Percentiles rank a stretch among this genome's conserved stretches.
Conservation (phyloP, 2,888 invertebrate genomes). For the Luperina testacea region DNA sequence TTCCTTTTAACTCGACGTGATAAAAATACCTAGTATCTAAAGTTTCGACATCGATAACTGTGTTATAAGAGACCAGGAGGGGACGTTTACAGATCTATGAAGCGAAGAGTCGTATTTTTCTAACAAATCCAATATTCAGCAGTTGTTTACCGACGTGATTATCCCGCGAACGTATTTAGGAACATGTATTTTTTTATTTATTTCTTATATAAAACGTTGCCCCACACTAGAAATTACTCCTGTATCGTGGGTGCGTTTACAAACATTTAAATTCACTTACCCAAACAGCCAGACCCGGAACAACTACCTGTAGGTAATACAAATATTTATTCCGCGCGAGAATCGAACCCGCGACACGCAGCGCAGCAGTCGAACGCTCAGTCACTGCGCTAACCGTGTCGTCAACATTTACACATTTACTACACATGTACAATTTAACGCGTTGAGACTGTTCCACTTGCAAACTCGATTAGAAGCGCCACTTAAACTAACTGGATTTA, state of each 20-base stretch:
- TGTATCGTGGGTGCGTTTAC: no score
- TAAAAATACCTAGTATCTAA: neutral
- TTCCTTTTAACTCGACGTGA: neutral
- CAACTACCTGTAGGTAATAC: no score
- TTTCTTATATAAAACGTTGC: no score
- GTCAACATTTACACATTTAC: no score
- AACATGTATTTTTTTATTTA: no score
- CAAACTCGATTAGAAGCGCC: slow-evolving; percentile 58
- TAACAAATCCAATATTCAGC: slow-evolving; percentile 3
- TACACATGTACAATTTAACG: slow-evolving; percentile 54
- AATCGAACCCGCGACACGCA: no score
- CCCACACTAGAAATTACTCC: no score
- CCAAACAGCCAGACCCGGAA: no score
- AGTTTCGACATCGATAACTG: neutral
- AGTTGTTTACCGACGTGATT: slow-evolving; percentile 24
- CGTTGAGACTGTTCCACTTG: slow-evolving; percentile 45
- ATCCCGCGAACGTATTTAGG: slow-evolving; percentile 16
- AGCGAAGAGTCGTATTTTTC: neutral
- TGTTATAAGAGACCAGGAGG: neutral
- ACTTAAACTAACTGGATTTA: slow-evolving; percentile 54
- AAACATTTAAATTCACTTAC: no score
- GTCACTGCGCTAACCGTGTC: no score
- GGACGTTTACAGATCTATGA: neutral
- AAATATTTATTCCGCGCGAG: no score
- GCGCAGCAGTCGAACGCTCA: no score